A percentile compares a stretch with the other conserved stretches of the same genome.
These are phyloP conservation scores for Carposina sasakii DNA, from an alignment of 1,140 invertebrate genomes.

Conservation along the genomic window DNA sequence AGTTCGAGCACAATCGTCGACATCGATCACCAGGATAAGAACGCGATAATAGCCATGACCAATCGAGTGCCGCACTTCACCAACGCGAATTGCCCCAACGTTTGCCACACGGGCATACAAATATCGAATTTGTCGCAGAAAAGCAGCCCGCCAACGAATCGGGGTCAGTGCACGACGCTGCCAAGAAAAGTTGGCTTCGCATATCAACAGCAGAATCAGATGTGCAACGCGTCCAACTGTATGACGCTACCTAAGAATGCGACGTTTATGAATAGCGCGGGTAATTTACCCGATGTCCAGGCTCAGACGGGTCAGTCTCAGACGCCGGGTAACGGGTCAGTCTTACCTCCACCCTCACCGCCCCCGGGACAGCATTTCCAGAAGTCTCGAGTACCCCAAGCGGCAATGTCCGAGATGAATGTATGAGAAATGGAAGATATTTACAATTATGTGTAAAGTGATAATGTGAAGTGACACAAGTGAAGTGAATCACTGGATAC, in stretches of 20 bases:
- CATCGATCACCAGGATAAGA: constrained; percentile 83
- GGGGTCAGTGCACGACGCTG: constrained; percentile 77
- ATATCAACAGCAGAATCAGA: constrained; percentile 64
- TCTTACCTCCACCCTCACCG: constrained; percentile 45
- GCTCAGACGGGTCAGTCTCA: constrained; percentile 59
- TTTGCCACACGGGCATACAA: constrained; percentile 74
- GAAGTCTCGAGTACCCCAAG: constrained; percentile 79
- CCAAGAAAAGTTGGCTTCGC: constrained; percentile 76
- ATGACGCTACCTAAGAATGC: constrained; percentile 75
- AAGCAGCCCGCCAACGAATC: constrained; percentile 73
- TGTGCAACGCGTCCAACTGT: constrained; percentile 69
- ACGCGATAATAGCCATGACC: constrained; percentile 77
- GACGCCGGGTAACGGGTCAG: constrained; percentile 57
- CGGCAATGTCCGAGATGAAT: constrained; percentile 86
- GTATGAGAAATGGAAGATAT: constrained; percentile 80
- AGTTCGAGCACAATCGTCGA: constrained; percentile 85
- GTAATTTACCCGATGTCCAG: constrained; percentile 73
- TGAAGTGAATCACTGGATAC: constrained; percentile 19
- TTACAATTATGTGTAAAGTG: constrained; percentile 72
- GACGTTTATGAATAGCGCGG: constrained; percentile 72
- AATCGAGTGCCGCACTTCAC: constrained; percentile 69
- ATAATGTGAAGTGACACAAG: constrained; percentile 31
- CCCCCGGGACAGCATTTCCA: constrained; percentile 65
- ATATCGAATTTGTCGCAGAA: constrained; percentile 74
- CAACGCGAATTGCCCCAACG: constrained; percentile 70